Evolutionary conservation across 2,888 invertebrate genomes (phyloP).

Genomic region (Hyles lineata): DNA sequence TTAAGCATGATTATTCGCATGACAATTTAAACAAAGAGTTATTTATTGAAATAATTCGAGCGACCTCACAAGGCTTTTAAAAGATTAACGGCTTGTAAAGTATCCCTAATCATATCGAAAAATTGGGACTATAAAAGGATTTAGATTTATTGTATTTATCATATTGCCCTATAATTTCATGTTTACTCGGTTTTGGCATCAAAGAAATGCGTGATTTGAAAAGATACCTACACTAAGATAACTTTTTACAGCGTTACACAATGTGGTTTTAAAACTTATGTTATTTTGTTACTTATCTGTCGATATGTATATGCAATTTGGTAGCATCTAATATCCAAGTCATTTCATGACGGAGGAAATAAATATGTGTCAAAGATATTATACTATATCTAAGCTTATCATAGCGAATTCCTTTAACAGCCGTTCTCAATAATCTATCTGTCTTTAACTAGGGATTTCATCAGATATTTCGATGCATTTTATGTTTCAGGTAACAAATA

Average conservation of each 20-base stretch:
- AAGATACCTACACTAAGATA: not conserved
- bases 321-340: not conserved
- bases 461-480: too few relatives aligned
- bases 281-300: not conserved
- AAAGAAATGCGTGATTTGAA: slow-evolving; percentile 17
- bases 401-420: not conserved
- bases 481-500: too few relatives aligned
- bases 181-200: not conserved
- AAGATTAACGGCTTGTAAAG: not conserved
- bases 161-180: not conserved
- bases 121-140: slow-evolving; percentile 4
- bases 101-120: slow-evolving; percentile 3
- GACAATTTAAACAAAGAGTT: not conserved
- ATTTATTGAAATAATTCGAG: not conserved
- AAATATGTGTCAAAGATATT: not conserved
- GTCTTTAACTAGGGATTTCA: too few relatives aligned
- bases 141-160: slow-evolving; percentile 1
- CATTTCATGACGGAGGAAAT: not conserved
- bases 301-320: not conserved
- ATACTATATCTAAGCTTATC: not conserved
- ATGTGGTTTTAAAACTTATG: not conserved
- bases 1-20: not conserved
- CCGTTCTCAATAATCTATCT: too few relatives aligned
- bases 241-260: not conserved
- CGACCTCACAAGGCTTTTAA: not conserved